Conservation (phyloP, 2,113 vertebrate genomes). For the Phalacrocorax pelagicus region DNA sequence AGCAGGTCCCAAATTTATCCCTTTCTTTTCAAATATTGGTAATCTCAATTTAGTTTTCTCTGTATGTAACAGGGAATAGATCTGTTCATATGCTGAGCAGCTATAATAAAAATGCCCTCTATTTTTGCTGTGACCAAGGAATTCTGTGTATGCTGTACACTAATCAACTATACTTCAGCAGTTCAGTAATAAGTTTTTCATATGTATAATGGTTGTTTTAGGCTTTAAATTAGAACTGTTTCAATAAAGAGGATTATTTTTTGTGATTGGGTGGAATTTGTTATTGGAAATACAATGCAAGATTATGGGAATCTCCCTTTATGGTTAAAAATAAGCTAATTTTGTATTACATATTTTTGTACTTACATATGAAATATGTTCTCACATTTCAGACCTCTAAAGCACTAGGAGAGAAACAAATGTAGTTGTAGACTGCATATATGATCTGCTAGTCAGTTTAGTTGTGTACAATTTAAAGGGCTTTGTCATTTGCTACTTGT, state of each 20-base stretch:
- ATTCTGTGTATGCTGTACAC: background rate
- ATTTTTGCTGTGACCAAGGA: background rate
- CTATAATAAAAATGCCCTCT: background rate
- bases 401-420: background rate
- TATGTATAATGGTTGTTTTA: background rate
- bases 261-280: background rate
- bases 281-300: background rate
- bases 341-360: background rate
- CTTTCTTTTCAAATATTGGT: background rate
- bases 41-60: background rate
- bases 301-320: background rate
- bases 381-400: background rate
- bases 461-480: background rate
- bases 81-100: background rate
- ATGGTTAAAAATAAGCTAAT: background rate
- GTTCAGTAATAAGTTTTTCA: slow-evolving; percentile 4
- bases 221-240: slow-evolving; percentile 15
- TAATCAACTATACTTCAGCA: background rate
- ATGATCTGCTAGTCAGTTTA: background rate
- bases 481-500: background rate
- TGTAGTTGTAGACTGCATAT: background rate
- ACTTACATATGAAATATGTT: background rate
- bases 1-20: background rate
- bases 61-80: background rate
- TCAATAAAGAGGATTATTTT: background rate